Conservation (phyloP, 64 coral and sea anemone genomes). For the Dendronephthya gigantea region DNA sequence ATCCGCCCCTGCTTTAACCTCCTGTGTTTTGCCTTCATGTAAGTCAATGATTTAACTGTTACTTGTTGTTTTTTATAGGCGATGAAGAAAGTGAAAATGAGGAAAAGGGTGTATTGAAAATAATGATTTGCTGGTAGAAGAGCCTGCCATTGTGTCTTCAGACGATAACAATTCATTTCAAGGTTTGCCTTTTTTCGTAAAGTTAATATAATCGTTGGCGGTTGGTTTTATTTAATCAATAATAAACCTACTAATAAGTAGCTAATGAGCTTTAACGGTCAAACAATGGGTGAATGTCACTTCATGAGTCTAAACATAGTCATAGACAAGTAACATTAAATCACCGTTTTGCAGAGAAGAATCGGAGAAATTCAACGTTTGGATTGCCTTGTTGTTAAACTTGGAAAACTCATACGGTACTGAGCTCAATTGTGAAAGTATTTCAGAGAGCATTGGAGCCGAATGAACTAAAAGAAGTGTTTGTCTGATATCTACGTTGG, state of each 20-base stretch:
- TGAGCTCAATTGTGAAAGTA: conserved; percentile 67
- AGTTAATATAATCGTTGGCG: background rate
- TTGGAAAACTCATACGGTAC: conserved; percentile 91
- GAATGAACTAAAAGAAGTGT: conserved; percentile 93
- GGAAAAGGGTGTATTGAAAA: background rate
- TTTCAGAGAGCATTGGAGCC: conserved; percentile 89
- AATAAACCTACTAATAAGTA: too few relatives aligned
- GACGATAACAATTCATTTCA: background rate
- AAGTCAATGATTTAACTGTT: too few relatives aligned
- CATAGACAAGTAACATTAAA: background rate
- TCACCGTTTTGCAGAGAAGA: conserved; percentile 52
- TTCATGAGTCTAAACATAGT: background rate
- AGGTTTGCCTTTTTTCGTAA: background rate
- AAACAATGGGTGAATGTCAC: too few relatives aligned
- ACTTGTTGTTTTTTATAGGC: too few relatives aligned
- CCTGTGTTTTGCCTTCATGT: too few relatives aligned
- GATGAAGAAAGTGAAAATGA: background rate
- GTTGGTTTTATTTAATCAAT: too few relatives aligned
- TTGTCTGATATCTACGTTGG: conserved; percentile 74
- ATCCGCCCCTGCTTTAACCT: too few relatives aligned
- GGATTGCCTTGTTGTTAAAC: conserved; percentile 93
- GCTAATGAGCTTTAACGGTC: too few relatives aligned
- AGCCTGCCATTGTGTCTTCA: background rate
- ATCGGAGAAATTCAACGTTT: conserved; percentile 82
- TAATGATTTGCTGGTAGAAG: background rate